phyloP scores from a whole-genome alignment of 2,797 vertebrate genomes.

The Balearica regulorum region DNA sequence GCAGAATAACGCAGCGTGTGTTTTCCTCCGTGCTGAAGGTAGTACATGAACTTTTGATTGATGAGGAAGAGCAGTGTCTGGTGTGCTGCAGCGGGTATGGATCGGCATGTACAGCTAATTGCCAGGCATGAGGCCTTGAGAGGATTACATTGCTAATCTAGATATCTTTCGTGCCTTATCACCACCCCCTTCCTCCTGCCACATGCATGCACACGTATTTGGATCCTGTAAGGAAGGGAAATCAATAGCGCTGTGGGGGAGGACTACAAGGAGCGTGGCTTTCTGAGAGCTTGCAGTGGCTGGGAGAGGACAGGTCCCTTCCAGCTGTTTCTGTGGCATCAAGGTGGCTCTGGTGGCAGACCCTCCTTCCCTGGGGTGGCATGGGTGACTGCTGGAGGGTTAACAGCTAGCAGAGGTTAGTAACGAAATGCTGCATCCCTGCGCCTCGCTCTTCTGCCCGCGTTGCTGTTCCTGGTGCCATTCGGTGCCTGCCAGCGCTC shows the following conservation, averaged over 20 bases:
- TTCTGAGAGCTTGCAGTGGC: neutral
- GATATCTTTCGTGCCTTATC: neutral
- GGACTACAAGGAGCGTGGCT: neutral
- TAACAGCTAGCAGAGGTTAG: neutral
- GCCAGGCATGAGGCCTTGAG: neutral
- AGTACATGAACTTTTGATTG: fast-evolving
- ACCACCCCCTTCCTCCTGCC: neutral
- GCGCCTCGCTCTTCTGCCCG: fast-evolving
- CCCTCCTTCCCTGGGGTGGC: neutral
- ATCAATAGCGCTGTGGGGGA: neutral
- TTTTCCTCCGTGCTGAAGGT: neutral
- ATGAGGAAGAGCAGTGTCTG: neutral
- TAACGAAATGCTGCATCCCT: fast-evolving
- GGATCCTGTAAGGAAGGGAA: neutral
- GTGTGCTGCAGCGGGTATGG: slow-evolving; percentile 18
- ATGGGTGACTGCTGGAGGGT: neutral
- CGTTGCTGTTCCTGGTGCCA: fast-evolving
- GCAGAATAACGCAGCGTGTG: fast-evolving
- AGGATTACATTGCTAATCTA: slow-evolving; percentile 33
- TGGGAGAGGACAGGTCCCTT: neutral
- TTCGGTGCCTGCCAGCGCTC: neutral
- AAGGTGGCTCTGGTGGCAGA: neutral
- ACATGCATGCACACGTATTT: neutral
- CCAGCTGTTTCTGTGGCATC: neutral
- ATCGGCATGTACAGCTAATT: slow-evolving; percentile 12